These are phyloP conservation scores for Ceramica pisi DNA, from an alignment of 2,888 invertebrate species.

Conservation along the genomic window DNA sequence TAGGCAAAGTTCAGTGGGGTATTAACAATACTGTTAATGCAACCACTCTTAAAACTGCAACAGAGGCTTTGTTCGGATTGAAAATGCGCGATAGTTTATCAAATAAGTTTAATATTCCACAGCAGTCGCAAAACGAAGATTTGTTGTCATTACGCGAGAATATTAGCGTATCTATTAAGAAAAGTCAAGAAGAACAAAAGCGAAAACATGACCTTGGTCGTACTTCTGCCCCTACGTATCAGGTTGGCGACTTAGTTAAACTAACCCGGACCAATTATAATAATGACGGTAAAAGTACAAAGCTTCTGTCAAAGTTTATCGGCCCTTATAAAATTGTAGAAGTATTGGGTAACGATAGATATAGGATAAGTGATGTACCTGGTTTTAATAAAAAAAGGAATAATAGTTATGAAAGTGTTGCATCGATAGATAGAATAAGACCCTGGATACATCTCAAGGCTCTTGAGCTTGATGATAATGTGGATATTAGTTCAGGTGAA, in stretches of 20 bases:
- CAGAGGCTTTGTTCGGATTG: too few relatives aligned
- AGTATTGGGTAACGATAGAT: constrained; percentile 1
- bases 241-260: background rate
- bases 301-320: constrained; percentile 4
- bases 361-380: constrained; percentile 6
- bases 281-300: constrained; percentile 1
- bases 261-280: background rate
- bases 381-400: constrained; percentile 1
- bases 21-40: too few relatives aligned
- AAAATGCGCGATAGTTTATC: too few relatives aligned
- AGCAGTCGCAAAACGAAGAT: too few relatives aligned
- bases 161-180: background rate
- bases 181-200: background rate
- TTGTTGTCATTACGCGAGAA: too few relatives aligned
- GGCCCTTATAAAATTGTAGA: constrained; percentile 4
- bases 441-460: too few relatives aligned
- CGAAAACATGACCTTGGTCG: background rate
- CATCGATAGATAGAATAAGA: background rate
- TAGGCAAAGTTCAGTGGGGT: too few relatives aligned
- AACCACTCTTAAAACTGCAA: too few relatives aligned
- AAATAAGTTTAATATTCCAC: too few relatives aligned
- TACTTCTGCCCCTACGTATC: background rate
- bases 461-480: too few relatives aligned
- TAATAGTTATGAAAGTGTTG: constrained; percentile 3
- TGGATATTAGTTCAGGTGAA: too few relatives aligned